A percentile compares a stretch with the other conserved stretches of the same genome.
These are phyloP conservation scores for Drosophila simulans DNA, from an alignment of 1,140 invertebrate species.

Conservation along the genomic window DNA sequence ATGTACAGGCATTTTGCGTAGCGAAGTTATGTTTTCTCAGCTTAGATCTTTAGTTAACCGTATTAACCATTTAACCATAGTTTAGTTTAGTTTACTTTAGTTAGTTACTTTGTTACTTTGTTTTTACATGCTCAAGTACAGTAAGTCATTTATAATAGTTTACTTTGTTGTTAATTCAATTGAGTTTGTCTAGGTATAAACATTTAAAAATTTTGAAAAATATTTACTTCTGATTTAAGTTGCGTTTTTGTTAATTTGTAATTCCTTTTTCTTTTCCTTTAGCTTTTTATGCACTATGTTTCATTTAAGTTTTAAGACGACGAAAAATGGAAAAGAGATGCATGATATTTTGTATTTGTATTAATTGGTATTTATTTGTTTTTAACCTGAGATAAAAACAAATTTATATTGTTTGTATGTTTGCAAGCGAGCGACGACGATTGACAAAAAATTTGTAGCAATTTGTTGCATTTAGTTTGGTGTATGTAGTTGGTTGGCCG, in stretches of 20 bases:
- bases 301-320: constrained; percentile 39
- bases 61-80: constrained; percentile 25
- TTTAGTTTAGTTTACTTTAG: constrained; percentile 39
- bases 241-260: constrained; percentile 18
- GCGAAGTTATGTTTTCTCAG: constrained; percentile 51
- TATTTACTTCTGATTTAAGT: constrained; percentile 73
- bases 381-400: constrained; percentile 27
- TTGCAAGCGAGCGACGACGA: constrained; percentile 50
- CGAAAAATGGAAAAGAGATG: constrained; percentile 62
- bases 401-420: constrained; percentile 23
- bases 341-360: constrained; percentile 20
- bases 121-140: constrained; percentile 52
- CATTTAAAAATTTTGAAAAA: constrained; percentile 80
- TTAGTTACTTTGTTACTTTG: constrained; percentile 25
- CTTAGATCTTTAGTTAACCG: constrained; percentile 29
- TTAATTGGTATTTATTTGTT: constrained; percentile 20
- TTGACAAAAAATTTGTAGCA: constrained; percentile 77
- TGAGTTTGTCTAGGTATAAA: constrained; percentile 66
- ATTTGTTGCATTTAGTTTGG: constrained; percentile 82
- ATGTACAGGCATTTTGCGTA: constrained; percentile 78
- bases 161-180: constrained; percentile 46
- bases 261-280: constrained; percentile 8
- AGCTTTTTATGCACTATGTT: constrained; percentile 18
- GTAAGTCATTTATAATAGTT: constrained; percentile 44
- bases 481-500: constrained; percentile 75